phyloP scores from a whole-genome alignment of 2,888 invertebrate genomes.

The Cataglyphis altisquamis region DNA sequence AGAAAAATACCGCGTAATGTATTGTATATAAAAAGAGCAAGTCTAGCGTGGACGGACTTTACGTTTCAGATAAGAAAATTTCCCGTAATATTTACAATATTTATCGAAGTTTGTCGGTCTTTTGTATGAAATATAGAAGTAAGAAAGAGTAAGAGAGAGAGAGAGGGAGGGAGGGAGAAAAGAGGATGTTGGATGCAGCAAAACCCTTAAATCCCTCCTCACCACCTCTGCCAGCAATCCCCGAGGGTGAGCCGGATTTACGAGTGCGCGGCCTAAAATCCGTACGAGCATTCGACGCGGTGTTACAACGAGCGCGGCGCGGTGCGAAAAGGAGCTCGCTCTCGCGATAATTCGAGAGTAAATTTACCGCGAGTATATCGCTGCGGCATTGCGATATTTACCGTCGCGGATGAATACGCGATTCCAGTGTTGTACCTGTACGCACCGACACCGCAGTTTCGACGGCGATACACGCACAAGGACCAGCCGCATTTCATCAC shows the following conservation, averaged over 20 bases:
- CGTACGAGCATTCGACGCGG: conserved; percentile 61
- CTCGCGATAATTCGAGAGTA: conserved; percentile 71
- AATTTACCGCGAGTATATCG: conserved; percentile 54
- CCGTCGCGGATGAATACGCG: background rate
- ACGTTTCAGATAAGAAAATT: conserved; percentile 24
- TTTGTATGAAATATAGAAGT: conserved; percentile 42
- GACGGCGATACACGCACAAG: conserved; percentile 22
- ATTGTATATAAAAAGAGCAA: background rate
- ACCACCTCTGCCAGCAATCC: conserved; percentile 41
- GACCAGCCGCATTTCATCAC: conserved; percentile 53
- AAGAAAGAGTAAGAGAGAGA: background rate
- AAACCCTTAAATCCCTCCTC: conserved; percentile 69
- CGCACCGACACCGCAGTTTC: conserved; percentile 27
- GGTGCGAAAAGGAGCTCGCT: conserved; percentile 55
- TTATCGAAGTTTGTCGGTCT: background rate
- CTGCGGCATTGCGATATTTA: background rate
- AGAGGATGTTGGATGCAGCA: conserved; percentile 54
- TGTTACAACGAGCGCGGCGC: conserved; percentile 53
- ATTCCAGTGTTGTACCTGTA: conserved; percentile 39
- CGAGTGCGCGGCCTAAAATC: conserved; percentile 73
- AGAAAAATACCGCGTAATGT: background rate
- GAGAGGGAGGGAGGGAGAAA: conserved; percentile 31
- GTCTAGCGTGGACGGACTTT: background rate
- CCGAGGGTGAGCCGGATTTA: conserved; percentile 71
- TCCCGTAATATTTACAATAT: conserved; percentile 16